Percentiles rank a stretch among this genome's conserved stretches.
phyloP scores from a whole-genome alignment of 2,888 invertebrate species.

The Epirrita christyi region DNA sequence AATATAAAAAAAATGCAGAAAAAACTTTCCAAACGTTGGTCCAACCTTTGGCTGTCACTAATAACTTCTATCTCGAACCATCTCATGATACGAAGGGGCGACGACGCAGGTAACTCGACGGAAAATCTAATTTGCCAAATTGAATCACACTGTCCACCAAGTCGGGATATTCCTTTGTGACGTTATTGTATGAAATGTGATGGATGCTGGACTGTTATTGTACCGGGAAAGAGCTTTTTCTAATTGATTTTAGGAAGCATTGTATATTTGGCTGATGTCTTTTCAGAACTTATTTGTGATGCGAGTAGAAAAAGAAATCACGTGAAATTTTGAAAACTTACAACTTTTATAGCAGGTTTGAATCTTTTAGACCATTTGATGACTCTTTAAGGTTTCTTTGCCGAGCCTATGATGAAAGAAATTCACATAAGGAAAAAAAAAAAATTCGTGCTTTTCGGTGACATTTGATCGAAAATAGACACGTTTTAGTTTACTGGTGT shows the following conservation, averaged over 20 bases:
- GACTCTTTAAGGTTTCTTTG: too few species aligned
- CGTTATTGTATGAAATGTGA: slow-evolving; percentile 38
- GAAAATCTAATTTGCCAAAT: slow-evolving; percentile 82
- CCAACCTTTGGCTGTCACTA: slow-evolving; percentile 46
- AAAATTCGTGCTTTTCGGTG: too few species aligned
- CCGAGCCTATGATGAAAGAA: not conserved
- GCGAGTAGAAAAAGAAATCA: too few species aligned
- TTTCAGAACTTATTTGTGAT: not conserved
- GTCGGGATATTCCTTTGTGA: slow-evolving; percentile 54
- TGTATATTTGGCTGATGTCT: not conserved
- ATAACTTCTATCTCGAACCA: slow-evolving; percentile 49
- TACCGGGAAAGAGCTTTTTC: slow-evolving; percentile 16
- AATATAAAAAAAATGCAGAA: too few species aligned
- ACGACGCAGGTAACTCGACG: slow-evolving; percentile 77
- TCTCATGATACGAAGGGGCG: slow-evolving; percentile 56
- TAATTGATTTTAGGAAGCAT: slow-evolving; percentile 18
- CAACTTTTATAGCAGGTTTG: too few species aligned
- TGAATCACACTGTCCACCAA: slow-evolving; percentile 78
- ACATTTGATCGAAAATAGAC: too few species aligned
- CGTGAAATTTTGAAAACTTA: too few species aligned
- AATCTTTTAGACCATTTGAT: too few species aligned
- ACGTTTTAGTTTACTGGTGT: too few species aligned
- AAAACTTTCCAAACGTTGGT: slow-evolving; percentile 34
- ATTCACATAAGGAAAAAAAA: not conserved
- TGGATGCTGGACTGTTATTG: slow-evolving; percentile 24